phyloP scores from a whole-genome alignment of 2,888 invertebrate species.

The Thysanoteuthis rhombus region DNA sequence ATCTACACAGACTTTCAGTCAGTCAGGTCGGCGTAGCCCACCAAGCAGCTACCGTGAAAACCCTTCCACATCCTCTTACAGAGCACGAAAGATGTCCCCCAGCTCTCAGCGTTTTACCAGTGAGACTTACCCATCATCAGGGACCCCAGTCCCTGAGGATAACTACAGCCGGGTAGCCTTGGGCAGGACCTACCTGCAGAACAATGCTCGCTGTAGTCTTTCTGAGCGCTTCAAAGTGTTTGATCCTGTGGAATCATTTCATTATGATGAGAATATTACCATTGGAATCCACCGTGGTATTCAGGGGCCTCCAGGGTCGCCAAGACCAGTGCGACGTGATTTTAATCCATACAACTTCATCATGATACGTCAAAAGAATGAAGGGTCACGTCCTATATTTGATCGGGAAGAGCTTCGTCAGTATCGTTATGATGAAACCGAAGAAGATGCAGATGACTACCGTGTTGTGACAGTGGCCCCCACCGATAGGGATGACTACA shows the following conservation, averaged over 20 bases:
- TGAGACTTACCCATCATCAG: not conserved
- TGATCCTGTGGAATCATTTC: slow-evolving; percentile 38
- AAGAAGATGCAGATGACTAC: slow-evolving; percentile 51
- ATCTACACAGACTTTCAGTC: slow-evolving; percentile 16
- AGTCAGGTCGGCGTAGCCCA: not conserved
- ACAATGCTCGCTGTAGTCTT: not conserved
- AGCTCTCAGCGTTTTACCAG: not conserved
- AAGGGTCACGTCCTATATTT: slow-evolving; percentile 54
- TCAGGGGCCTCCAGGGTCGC: slow-evolving; percentile 37
- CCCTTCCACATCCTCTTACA: slow-evolving; percentile 15
- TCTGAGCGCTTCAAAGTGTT: slow-evolving; percentile 25
- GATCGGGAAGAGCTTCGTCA: slow-evolving; percentile 57
- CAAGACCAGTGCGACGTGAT: slow-evolving; percentile 40
- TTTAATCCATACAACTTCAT: slow-evolving; percentile 52
- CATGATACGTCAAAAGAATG: slow-evolving; percentile 52
- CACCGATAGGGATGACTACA: slow-evolving; percentile 32
- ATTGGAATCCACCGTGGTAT: slow-evolving; percentile 58
- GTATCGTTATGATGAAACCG: slow-evolving; percentile 54
- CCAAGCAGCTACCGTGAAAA: not conserved
- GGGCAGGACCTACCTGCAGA: slow-evolving; percentile 14
- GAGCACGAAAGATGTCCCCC: slow-evolving; percentile 19
- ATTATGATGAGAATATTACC: slow-evolving; percentile 58
- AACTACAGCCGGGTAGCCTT: slow-evolving; percentile 21
- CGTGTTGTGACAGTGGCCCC: slow-evolving; percentile 49
- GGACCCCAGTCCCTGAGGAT: slow-evolving; percentile 24